Evolutionary conservation across 2,888 invertebrate species (phyloP).

Genomic region (Rhagium mordax): DNA sequence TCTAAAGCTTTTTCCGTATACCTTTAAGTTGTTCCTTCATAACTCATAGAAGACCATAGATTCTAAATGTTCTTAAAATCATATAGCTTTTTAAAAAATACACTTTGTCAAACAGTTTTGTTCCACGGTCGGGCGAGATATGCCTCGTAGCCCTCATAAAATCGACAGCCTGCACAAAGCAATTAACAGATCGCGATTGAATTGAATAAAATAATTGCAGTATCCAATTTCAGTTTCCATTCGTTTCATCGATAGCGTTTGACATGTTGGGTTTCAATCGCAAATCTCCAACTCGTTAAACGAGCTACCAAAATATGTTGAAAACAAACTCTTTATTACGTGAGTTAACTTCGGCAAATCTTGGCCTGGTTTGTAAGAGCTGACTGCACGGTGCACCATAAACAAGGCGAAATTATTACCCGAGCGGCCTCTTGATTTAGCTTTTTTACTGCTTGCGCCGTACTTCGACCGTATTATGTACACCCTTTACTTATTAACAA

Average conservation of each 20-base stretch:
- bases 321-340: background rate
- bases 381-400: conserved; percentile 13
- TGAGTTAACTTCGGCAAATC: background rate
- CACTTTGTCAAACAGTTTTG: too few species aligned
- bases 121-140: too few species aligned
- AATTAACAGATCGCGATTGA: background rate
- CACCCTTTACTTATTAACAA: background rate
- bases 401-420: background rate
- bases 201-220: background rate
- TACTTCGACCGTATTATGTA: background rate
- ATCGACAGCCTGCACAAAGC: too few species aligned
- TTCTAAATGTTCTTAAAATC: too few species aligned
- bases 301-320: background rate
- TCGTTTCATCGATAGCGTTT: background rate
- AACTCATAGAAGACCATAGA: too few species aligned
- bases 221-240: background rate
- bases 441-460: conserved; percentile 8
- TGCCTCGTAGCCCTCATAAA: too few species aligned
- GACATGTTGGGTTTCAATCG: background rate
- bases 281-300: background rate
- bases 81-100: too few species aligned
- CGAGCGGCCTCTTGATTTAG: conserved; percentile 1
- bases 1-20: too few species aligned
- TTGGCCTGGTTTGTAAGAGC: background rate
- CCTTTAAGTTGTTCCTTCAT: too few species aligned